Percentiles rank a stretch among this genome's conserved stretches.
Conservation (phyloP, 2,888 invertebrate genomes). For the Gryllus longicercus region DNA sequence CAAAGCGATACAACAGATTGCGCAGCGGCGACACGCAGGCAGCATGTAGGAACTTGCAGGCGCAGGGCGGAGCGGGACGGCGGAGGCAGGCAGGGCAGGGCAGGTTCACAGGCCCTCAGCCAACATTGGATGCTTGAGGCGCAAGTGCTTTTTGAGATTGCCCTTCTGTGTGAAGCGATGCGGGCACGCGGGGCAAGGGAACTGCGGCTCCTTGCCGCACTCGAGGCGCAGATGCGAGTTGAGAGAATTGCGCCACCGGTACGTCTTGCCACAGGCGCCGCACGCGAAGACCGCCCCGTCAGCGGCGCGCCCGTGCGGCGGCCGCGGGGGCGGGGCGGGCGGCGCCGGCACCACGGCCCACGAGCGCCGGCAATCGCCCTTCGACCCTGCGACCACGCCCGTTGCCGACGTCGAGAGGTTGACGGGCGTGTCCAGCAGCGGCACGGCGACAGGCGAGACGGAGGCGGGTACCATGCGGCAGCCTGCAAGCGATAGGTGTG, state of each 20-base stretch:
- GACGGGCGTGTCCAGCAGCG: not conserved
- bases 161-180: conserved; percentile 40
- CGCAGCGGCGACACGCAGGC: not conserved
- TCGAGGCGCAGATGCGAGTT: conserved; percentile 42
- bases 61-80: not conserved
- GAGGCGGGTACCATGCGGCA: not conserved
- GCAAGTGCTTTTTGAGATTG: conserved; percentile 37
- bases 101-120: too few species aligned
- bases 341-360: not conserved
- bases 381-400: not conserved
- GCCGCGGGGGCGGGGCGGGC: not conserved
- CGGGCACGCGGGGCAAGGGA: conserved; percentile 39
- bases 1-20: conserved; percentile 1
- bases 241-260: conserved; percentile 40
- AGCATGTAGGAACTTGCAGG: not conserved
- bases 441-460: not conserved
- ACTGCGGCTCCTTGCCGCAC: conserved; percentile 43
- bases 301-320: not conserved
- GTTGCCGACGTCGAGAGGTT: not conserved
- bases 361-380: not conserved
- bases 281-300: conserved; percentile 51
- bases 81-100: not conserved
- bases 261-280: conserved; percentile 49
- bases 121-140: conserved; percentile 38
- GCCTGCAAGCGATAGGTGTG: not conserved